Base-by-base conservation (phyloP, 2,113 vertebrate species). In the Chaetodon trifascialis region DNA sequence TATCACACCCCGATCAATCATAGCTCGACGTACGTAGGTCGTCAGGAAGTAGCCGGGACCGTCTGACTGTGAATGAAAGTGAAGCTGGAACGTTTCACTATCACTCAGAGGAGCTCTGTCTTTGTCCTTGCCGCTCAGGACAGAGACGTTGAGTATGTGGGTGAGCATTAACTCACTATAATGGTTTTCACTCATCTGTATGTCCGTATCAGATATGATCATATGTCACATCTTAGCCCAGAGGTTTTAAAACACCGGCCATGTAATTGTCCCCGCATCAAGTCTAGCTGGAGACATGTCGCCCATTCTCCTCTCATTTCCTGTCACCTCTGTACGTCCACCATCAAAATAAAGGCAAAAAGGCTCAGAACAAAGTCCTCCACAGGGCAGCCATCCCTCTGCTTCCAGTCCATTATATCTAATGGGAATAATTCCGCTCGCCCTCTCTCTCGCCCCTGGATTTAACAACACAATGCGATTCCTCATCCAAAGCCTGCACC, bases 391-490 rank as follows among this genome's bases (percentile, higher is more conserved):
- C 4, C 40, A 34, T 72, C 73, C 11, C 46, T 34, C 40, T 30
- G 58, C 70, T 25, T 68, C 44, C 36, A 69, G 56, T 49, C 25
- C 23, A 72, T 67, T 52, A 12, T 2, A 21, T 69, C 12, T 15
- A 47, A 25, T 38, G 15, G 58, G 10, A 62, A 79, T 67, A 59
- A 71, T 49, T 79, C 74, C 55, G 34, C 62, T 58, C n/a, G 77
- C 44, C 68, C 58, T 64, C 55, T 54, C 25, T 59, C 21, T 73
- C 17, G 38, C 68, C 73, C 65, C 36, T 60, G 63, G 70, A 76
- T 68, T 85, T 40, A 81, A 66, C 14, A 25, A 64, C 46, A 85
- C 67, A 89, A 80, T 69, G 84, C 44, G 80, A 51, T 73, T 72
- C 71, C 46, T 77, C 52, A 65, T 89, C 71, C 82, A 71, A 49